These are phyloP conservation scores for Procambarus virginalis DNA, from an alignment of 1,140 invertebrate species.

Conservation along the genomic window DNA sequence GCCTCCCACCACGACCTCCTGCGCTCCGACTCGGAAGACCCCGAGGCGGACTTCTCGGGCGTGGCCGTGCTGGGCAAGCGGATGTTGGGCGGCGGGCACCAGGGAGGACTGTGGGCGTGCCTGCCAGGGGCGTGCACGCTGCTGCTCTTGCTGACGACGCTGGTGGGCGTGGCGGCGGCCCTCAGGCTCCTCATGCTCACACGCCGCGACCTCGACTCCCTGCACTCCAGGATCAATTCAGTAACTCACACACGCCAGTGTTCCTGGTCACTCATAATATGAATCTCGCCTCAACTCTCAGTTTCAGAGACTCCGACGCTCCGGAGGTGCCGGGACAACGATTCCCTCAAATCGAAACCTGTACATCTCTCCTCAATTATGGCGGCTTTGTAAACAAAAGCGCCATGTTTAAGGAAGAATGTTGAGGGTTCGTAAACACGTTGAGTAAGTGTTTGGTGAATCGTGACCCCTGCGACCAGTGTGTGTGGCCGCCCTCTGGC, in stretches of 20 bases:
- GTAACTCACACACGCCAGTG: slow-evolving; percentile 9
- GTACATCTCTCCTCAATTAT: no score
- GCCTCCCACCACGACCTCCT: slow-evolving; percentile 63
- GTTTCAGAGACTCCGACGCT: no score
- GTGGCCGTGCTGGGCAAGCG: slow-evolving; percentile 46
- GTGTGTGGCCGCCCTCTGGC: no score
- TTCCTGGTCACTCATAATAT: no score
- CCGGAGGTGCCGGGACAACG: no score
- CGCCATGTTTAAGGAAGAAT: no score
- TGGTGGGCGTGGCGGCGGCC: slow-evolving; percentile 65
- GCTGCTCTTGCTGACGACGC: slow-evolving; percentile 59
- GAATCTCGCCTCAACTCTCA: no score
- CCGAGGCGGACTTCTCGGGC: slow-evolving; percentile 59
- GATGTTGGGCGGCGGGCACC: slow-evolving; percentile 20
- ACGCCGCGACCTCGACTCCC: slow-evolving; percentile 55
- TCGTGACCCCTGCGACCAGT: no score
- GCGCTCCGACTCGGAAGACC: slow-evolving; percentile 66
- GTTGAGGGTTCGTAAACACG: no score
- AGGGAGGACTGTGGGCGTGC: slow-evolving; percentile 49
- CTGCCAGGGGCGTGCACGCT: slow-evolving; percentile 66
- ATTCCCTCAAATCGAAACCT: no score
- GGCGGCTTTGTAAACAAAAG: no score
- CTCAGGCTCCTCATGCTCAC: slow-evolving; percentile 68
- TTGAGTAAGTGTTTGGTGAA: no score
- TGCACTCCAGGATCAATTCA: slow-evolving; percentile 59